Evolutionary conservation across 2,113 vertebrate genomes (phyloP).

Genomic region (Phainopepla nitens): DNA sequence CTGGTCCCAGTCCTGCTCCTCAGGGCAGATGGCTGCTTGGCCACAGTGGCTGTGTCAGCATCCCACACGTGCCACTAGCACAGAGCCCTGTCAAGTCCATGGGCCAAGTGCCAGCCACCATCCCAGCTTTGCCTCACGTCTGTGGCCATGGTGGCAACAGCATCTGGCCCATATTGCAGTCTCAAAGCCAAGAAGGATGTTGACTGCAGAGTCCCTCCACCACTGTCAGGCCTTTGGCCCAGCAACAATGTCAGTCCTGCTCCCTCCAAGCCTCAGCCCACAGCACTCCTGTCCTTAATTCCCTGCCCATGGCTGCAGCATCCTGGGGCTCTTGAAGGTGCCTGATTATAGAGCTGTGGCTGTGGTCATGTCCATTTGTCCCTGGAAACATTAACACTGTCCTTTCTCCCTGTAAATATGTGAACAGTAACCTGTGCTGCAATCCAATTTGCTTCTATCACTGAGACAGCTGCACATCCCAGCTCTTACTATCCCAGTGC

Average conservation of each 20-base stretch:
- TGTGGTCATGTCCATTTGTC: neutral
- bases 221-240: neutral
- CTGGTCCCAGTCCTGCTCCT: neutral
- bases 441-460: neutral
- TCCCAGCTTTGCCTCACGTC: fast-evolving
- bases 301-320: neutral
- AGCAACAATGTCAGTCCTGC: fast-evolving
- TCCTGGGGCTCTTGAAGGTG: neutral
- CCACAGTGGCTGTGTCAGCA: neutral
- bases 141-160: neutral
- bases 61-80: fast-evolving
- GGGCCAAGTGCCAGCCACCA: fast-evolving
- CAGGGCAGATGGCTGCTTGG: neutral
- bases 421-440: fast-evolving
- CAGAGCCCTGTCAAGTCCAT: too few relatives aligned
- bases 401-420: neutral
- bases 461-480: neutral
- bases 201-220: neutral
- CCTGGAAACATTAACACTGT: neutral
- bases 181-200: neutral
- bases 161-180: fast-evolving
- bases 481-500: neutral
- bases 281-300: neutral
- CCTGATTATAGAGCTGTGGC: neutral
- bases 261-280: neutral